phyloP scores from a whole-genome alignment of 2,888 invertebrate genomes.

The Drosophila colorata region DNA sequence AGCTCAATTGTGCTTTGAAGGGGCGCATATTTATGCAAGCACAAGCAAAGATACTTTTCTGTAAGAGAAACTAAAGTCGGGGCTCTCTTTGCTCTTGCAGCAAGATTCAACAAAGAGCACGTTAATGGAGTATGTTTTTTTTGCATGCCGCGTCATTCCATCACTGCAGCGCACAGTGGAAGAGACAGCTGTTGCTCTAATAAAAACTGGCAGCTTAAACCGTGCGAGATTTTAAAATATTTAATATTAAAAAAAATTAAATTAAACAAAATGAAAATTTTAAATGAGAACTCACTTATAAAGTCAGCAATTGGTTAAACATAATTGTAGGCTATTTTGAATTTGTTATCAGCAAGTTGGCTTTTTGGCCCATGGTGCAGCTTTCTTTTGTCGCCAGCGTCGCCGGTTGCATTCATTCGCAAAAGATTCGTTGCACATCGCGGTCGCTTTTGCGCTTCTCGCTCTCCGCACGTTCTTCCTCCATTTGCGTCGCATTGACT shows the following conservation, averaged over 20 bases:
- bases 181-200: not conserved
- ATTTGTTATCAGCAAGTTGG: not conserved
- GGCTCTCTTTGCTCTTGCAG: conserved; percentile 42
- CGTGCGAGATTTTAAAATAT: not conserved
- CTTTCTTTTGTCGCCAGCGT: conserved; percentile 68
- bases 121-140: conserved; percentile 12
- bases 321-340: not conserved
- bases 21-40: conserved; percentile 33
- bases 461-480: conserved; percentile 49
- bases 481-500: conserved; percentile 40
- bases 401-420: conserved; percentile 71
- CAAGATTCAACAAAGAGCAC: conserved; percentile 29
- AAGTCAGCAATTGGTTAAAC: not conserved
- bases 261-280: no score
- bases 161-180: conserved; percentile 42
- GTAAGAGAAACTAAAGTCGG: conserved; percentile 17
- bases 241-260: not conserved
- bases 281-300: not conserved
- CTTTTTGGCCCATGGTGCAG: conserved; percentile 28
- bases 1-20: conserved; percentile 4
- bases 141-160: conserved; percentile 48
- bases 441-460: conserved; percentile 64
- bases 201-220: not conserved
- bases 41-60: not conserved
- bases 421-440: conserved; percentile 77